Base-by-base conservation (phyloP, 2,113 vertebrate genomes). In the Opisthocomus hoazin region DNA sequence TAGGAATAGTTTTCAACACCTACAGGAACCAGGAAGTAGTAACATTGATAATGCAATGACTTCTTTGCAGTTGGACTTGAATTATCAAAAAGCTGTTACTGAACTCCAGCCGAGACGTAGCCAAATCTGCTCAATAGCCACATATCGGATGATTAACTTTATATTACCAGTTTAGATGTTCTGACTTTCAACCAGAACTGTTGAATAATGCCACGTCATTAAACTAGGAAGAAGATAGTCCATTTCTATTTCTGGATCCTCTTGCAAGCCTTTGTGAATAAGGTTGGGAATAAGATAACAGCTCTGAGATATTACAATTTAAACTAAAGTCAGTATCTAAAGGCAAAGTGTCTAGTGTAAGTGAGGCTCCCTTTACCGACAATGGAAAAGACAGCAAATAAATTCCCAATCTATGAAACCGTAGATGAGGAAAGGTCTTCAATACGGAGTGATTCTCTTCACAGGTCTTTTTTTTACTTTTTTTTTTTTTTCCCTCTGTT, bases 331-430 rank as follows among this genome's bases (percentile, higher is more conserved):
- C 30, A 50, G 11, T 26, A 45, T 41, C 27, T 36, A 18, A 94
- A 41, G 32, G 8, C 0, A 0, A 57, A 54, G 13, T 22, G 22
- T 50, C 0, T 2, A 51, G 19, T 29, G 13, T 13, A 69, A 73
- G 17, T 26, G 39, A 90, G 7, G 5, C 0, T 92, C 15, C 14
- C 12, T n/a, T 74, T 36, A 48, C 15, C 0, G 0, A 34, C 15
- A 78, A 1, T 8, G 10, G 29, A 79, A 82, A 71, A 70, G 19
- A 19, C 3, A 83, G 18, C 36, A 65, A 64, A 82, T 3, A 39
- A 57, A 80, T 73, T 48, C 36, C 9, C 34, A 36, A 0, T 14
- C 36, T 68, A 13, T 27, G 29, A 65, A 94, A 69, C 2, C 15
- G 60, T 1, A 45, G 11, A 24, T 32, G 10, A 64, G 34, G 30